phyloP scores from a whole-genome alignment of 2,113 vertebrate species.

The Ploceus nigricollis region DNA sequence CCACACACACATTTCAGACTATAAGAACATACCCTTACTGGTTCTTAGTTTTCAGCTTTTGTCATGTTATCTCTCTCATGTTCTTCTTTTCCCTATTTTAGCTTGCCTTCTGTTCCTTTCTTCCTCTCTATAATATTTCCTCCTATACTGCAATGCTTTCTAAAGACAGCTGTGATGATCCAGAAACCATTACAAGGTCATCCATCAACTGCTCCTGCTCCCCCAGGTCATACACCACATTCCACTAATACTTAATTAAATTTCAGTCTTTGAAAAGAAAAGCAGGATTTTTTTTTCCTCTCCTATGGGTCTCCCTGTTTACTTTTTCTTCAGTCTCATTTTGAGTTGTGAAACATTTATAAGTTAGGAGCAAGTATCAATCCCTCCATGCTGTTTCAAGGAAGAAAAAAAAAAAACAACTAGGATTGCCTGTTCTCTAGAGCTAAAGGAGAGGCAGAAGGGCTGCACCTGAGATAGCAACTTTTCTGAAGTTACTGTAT shows the following conservation, averaged over 20 bases:
- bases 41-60: neutral
- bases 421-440: neutral
- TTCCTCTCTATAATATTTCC: neutral
- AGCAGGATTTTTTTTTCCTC: neutral
- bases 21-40: neutral
- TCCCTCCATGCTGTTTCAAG: neutral
- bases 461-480: neutral
- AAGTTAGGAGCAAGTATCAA: neutral
- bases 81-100: neutral
- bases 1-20: neutral
- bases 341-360: constrained; percentile 30
- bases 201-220: neutral
- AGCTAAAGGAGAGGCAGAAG: neutral
- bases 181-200: neutral
- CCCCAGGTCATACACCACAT: neutral
- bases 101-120: neutral
- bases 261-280: neutral
- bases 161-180: neutral
- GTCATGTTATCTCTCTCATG: neutral
- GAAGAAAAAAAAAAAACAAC: neutral
- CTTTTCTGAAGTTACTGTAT: neutral
- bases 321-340: constrained; percentile 13
- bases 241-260: constrained; percentile 8
- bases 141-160: neutral
- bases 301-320: neutral